Percentiles rank a stretch among this genome's conserved stretches.
Evolutionary conservation across 2,888 invertebrate species (phyloP).

Genomic region (Himalopsyche japonica): DNA sequence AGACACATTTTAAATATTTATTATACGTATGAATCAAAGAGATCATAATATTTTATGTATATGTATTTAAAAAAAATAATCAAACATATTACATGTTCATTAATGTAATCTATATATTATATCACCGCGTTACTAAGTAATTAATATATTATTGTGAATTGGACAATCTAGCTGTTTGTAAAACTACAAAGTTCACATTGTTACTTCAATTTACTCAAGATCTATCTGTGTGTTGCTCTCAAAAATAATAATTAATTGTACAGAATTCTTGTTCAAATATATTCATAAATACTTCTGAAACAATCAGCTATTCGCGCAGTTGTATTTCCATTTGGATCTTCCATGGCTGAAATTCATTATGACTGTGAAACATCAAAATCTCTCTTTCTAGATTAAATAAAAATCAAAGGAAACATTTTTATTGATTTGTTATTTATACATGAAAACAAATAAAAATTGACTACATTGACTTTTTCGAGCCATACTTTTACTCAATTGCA

Average conservation of each 20-base stretch:
- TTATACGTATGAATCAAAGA: conserved; percentile 33
- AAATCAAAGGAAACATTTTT: no score
- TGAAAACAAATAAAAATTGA: no score
- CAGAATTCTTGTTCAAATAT: not conserved
- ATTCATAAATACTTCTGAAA: no score
- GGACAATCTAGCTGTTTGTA: conserved; percentile 39
- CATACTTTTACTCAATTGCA: no score
- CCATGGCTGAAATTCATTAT: no score
- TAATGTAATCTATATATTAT: conserved; percentile 23
- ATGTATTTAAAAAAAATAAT: conserved; percentile 20
- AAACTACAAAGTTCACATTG: conserved; percentile 20
- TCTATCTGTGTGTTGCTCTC: not conserved
- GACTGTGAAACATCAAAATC: no score
- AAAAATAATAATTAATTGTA: not conserved
- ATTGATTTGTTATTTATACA: no score
- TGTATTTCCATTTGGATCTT: no score
- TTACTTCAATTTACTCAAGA: conserved; percentile 4
- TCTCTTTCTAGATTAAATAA: no score
- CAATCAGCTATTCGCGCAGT: no score
- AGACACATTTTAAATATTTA: conserved; percentile 38
- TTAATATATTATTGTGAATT: conserved; percentile 33
- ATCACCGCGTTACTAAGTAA: conserved; percentile 27
- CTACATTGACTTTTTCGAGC: no score
- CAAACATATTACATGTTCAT: conserved; percentile 26
- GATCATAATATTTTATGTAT: conserved; percentile 33